Base-by-base conservation (phyloP, 2,113 vertebrate species). In the Holacanthus passer region DNA sequence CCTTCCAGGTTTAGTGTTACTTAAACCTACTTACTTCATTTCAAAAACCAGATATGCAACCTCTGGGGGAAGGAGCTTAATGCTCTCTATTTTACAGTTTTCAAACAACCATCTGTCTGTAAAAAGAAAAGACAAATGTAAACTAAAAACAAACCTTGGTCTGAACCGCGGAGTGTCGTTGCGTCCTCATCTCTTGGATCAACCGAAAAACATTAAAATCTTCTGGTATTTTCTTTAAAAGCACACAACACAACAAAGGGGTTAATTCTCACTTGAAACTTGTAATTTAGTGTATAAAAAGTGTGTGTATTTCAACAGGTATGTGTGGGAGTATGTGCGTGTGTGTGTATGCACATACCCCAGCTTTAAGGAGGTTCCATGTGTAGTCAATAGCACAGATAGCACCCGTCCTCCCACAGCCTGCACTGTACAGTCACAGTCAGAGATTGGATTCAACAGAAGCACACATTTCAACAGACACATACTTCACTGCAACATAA, bases 331-430 rank as follows among this genome's bases (percentile, higher is more conserved):
- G 27, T 13, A 13, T 8, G 24, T 43, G 29, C 31, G 63, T 31
- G 45, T 8, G 24, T 43, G 29, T 35, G 63, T 31, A 41, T 14
- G 73, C 8, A 53, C 95, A 95, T 96, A 99, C 98, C 95, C 97
- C 97, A 86, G 97, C 97, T 96, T 99, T 99, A 69, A 99, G 97
- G 79, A 99, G 96, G 94, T 99, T 99, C 98, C 98, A 99, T 0
- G 98, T 99, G 94, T 99, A 98, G 96, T 99, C 98, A 82, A 99
- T 99, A 82, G 98, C 98, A 96, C 98, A 99, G 92, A 99, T 99
- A 86, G 98, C 98, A 69, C 98, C 98, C 16, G 98, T 99, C 91
- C 98, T 96, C 94, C 98, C 98, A 95, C 98, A 99, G 83, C 98
- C 98, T 88, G 98, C 98, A 95, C 98, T 99, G 95, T 69, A 86